Percentiles rank a stretch among this genome's conserved stretches.
Evolutionary conservation across 2,888 invertebrate species (phyloP).

Genomic region (Rhingia campestris): DNA sequence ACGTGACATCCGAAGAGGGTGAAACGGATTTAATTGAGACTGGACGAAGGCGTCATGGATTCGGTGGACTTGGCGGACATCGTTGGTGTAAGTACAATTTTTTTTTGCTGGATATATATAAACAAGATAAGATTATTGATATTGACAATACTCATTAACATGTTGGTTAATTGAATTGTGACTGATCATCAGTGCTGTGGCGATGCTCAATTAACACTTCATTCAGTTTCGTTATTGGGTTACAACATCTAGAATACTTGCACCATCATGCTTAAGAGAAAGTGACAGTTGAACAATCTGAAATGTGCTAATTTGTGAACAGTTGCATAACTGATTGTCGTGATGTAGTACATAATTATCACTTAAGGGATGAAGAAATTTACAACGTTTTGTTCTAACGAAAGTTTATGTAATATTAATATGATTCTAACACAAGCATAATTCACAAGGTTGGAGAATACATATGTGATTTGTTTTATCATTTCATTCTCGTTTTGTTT

Average conservation of each 20-base stretch:
- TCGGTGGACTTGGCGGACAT: conserved; percentile 49
- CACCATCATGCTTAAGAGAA: conserved; percentile 39
- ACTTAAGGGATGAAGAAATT: too few species aligned
- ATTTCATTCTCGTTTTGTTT: too few species aligned
- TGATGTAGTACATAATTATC: neutral
- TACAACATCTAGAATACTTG: conserved; percentile 33
- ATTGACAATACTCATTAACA: conserved; percentile 30
- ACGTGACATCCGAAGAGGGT: conserved; percentile 29
- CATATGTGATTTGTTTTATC: too few species aligned
- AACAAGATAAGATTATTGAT: neutral
- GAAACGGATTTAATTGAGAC: conserved; percentile 39
- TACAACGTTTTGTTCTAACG: too few species aligned
- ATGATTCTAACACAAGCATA: too few species aligned
- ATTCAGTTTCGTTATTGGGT: conserved; percentile 50
- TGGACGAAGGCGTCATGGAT: conserved; percentile 60
- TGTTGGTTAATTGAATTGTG: neutral
- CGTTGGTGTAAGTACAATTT: conserved; percentile 54
- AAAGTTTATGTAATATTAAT: too few species aligned
- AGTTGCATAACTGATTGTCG: neutral
- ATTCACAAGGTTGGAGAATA: too few species aligned
- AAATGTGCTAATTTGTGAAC: conserved; percentile 5
- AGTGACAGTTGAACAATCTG: conserved; percentile 22
- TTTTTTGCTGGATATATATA: conserved; percentile 3
- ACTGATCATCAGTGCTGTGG: neutral
- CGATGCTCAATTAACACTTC: conserved; percentile 47